A percentile compares a stretch with the other conserved stretches of the same genome.
phyloP scores from a whole-genome alignment of 2,113 vertebrate species.

The Etheostoma spectabile region DNA sequence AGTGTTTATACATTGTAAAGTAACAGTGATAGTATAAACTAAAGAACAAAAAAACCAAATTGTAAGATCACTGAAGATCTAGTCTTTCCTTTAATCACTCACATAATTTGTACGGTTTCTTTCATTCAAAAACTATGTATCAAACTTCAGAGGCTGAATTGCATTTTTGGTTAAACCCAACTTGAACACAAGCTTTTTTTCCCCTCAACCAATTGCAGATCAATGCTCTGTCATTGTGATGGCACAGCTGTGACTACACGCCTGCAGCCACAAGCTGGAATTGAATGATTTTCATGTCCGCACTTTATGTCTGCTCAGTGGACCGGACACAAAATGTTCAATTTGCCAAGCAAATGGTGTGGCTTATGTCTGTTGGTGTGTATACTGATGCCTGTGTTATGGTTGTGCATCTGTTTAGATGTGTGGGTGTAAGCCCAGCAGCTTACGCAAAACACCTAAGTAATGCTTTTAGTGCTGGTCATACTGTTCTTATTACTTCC shows the following conservation, averaged over 20 bases:
- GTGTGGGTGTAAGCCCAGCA: background rate
- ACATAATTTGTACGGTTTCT: background rate
- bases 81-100: background rate
- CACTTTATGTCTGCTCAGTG: constrained; percentile 49
- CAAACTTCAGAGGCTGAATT: background rate
- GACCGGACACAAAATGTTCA: constrained; percentile 40
- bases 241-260: background rate
- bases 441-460: constrained; percentile 12
- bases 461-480: constrained; percentile 21
- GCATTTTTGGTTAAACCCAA: constrained; percentile 18
- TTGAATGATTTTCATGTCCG: constrained; percentile 66
- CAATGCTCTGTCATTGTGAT: constrained; percentile 56
- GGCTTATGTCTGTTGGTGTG: constrained; percentile 35
- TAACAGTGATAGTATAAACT: background rate
- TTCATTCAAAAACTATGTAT: background rate
- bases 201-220: constrained; percentile 38
- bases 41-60: background rate
- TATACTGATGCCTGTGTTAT: background rate
- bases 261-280: constrained; percentile 58
- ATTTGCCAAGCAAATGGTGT: constrained; percentile 70
- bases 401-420: constrained; percentile 10
- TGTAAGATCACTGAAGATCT: background rate
- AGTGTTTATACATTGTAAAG: background rate
- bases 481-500: constrained; percentile 24
- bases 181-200: background rate